A percentile compares a stretch with the other conserved stretches of the same genome.
Evolutionary conservation across 1,140 invertebrate species (phyloP).

Genomic region (Trichoplusia ni): DNA sequence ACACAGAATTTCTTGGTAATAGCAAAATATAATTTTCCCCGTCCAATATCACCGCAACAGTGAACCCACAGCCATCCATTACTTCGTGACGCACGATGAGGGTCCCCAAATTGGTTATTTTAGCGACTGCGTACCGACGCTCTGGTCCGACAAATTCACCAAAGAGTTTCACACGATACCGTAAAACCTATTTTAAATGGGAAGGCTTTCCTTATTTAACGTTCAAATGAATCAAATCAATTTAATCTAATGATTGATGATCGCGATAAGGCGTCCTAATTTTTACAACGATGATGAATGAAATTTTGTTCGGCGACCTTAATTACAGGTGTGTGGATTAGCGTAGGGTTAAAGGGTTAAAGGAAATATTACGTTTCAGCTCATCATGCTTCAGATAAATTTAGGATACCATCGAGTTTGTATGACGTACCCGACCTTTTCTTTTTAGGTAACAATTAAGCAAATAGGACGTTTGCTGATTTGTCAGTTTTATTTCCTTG

Average conservation of each 20-base stretch:
- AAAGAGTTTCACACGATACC: constrained; percentile 5
- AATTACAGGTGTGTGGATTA: constrained; percentile 3
- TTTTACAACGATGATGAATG: constrained; percentile 17
- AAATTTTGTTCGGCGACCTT: constrained; percentile 1
- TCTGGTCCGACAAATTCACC: constrained; percentile 19
- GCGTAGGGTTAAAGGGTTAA: not conserved
- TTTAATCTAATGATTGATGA: not conserved
- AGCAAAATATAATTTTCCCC: constrained; percentile 32
- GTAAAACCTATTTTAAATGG: not conserved
- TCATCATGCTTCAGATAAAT: not conserved
- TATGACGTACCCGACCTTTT: too few relatives aligned
- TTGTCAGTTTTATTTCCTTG: too few relatives aligned
- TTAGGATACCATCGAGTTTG: too few relatives aligned
- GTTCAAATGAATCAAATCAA: not conserved
- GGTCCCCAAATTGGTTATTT: constrained; percentile 45
- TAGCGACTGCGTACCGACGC: constrained; percentile 28
- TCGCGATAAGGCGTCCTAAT: not conserved
- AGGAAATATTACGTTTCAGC: not conserved
- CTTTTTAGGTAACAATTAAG: too few relatives aligned
- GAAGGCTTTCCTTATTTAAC: not conserved
- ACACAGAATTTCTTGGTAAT: constrained; percentile 20
- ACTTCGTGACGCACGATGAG: constrained; percentile 45
- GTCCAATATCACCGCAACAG: constrained; percentile 42
- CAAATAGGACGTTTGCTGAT: too few relatives aligned
- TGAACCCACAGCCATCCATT: constrained; percentile 42